Evolutionary conservation across 30 jellyfish, hydroid and myxozoan species (phyloP).

Genomic region (Rhopilema esculentum): DNA sequence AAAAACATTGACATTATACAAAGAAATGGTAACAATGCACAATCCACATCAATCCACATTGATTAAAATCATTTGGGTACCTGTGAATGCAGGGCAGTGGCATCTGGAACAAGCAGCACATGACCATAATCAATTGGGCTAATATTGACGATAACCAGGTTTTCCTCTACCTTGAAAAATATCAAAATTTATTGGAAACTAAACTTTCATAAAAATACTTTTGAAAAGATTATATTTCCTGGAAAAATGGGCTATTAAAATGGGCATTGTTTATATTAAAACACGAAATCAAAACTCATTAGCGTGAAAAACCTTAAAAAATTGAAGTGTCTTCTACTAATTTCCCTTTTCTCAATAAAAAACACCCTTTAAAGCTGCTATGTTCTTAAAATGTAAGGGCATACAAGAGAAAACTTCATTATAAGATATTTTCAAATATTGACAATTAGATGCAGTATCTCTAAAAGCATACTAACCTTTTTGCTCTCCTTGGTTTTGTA

Average conservation of each 20-base stretch:
- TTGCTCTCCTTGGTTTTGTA: neutral
- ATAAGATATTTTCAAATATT: no score
- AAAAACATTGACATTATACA: no score
- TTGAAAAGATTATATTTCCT: no score
- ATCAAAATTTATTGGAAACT: no score
- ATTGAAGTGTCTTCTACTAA: no score
- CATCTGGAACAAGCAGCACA: slow-evolving; percentile 84
- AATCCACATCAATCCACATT: neutral
- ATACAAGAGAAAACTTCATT: no score
- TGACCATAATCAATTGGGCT: slow-evolving; percentile 97
- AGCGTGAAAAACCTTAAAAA: no score
- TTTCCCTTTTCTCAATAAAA: neutral
- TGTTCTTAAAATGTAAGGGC: neutral
- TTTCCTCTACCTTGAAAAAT: slow-evolving; percentile 27
- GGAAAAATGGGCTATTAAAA: no score
- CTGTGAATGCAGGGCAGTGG: slow-evolving; percentile 62
- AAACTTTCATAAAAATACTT: neutral
- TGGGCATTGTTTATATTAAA: no score
- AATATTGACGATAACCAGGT: slow-evolving; percentile 74
- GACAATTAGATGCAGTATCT: no score
- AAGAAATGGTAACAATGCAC: neutral
- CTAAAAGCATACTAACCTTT: no score
- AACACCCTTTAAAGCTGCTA: neutral
- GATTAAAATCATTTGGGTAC: neutral
- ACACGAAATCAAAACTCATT: neutral